Conservation (phyloP, 2,888 invertebrate genomes). For the Sturmia bella region DNA sequence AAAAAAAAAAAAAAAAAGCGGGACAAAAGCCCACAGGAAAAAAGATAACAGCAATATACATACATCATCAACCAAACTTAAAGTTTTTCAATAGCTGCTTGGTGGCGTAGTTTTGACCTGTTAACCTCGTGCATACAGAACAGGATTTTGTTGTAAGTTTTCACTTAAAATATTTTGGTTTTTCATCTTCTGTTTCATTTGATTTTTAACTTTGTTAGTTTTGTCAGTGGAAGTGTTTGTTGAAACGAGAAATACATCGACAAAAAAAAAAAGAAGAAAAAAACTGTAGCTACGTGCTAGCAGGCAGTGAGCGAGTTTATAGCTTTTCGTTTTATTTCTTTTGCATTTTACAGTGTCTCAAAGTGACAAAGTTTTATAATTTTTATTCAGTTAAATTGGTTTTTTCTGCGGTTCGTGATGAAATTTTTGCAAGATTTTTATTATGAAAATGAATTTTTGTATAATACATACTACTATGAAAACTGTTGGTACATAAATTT, state of each 20-base stretch:
- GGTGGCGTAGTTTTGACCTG: slow-evolving; percentile 63
- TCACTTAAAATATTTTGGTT: slow-evolving; percentile 56
- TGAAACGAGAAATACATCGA: slow-evolving; percentile 29
- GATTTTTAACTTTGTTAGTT: slow-evolving; percentile 15
- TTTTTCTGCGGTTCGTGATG: neutral
- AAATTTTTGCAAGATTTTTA: slow-evolving; percentile 17
- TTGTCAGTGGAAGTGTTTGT: slow-evolving; percentile 3
- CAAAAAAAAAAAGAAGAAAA: slow-evolving; percentile 30
- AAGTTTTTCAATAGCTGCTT: slow-evolving; percentile 41
- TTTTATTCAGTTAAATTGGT: slow-evolving; percentile 25
- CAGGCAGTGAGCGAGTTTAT: slow-evolving; percentile 6
- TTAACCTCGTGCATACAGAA: slow-evolving; percentile 64
- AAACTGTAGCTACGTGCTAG: slow-evolving; percentile 42
- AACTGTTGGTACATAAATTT: slow-evolving; percentile 4
- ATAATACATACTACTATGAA: slow-evolving; percentile 10
- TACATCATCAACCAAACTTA: slow-evolving; percentile 21
- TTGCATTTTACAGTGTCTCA: slow-evolving; percentile 32
- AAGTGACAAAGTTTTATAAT: slow-evolving; percentile 41
- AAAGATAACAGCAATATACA: too few species aligned
- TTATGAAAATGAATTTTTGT: slow-evolving; percentile 19
- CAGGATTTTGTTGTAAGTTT: slow-evolving; percentile 59
- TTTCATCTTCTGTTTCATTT: slow-evolving; percentile 9
- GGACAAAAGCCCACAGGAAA: slow-evolving; percentile 7
- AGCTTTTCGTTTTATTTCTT: slow-evolving; percentile 14
- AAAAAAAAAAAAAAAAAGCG: neutral